Evolutionary conservation across 1,140 invertebrate genomes (phyloP), one percentile per base, ranked within the genome.

Genomic region (Stegodyphus dumicola): DNA sequence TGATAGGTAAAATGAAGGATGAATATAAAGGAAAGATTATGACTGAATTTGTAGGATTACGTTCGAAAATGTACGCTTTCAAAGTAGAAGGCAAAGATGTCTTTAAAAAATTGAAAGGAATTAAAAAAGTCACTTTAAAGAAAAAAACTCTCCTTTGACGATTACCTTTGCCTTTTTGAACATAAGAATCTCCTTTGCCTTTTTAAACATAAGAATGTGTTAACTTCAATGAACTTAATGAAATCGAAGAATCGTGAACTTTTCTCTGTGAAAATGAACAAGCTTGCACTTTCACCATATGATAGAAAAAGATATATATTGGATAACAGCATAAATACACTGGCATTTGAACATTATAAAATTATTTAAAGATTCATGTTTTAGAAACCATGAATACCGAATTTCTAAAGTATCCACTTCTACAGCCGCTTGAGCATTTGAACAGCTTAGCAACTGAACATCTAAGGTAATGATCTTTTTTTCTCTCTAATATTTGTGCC

Each of bases 1-100:
- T 91, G 6, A 49, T 91, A 7, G 91, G 92, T 7, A 90, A 91
- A 88, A 90, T 92, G 87, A 92, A 92, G 88, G 91, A 92, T 89
- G 92, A 92, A 88, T 88, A 87, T 33, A 89, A 89, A 78, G 90
- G 90, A 9, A 83, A 79, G 77, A 88, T 90, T 60, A 89, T 92
- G 70, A 86, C 66, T 7, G 88, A 90, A 87, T 92, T 90, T 89
- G 76, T 91, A 73, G 90, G 7, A 74, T 91, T 65, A 86, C 89
- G 77, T 84, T 90, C 13, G 92, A 92, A 89, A 89, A 69, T 81
- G 13, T 81, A 81, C 52, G 69, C 78, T 6, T 54, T 18, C 10
- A 71, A 73, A 73, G 33, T 54, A 9, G 53, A 56, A 5, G 52
- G 33, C 15, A 53, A 71, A 18, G 51, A 54, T 11, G 17, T 18